phyloP scores from a whole-genome alignment of 2,888 invertebrate species.

The Blomia tropicalis region DNA sequence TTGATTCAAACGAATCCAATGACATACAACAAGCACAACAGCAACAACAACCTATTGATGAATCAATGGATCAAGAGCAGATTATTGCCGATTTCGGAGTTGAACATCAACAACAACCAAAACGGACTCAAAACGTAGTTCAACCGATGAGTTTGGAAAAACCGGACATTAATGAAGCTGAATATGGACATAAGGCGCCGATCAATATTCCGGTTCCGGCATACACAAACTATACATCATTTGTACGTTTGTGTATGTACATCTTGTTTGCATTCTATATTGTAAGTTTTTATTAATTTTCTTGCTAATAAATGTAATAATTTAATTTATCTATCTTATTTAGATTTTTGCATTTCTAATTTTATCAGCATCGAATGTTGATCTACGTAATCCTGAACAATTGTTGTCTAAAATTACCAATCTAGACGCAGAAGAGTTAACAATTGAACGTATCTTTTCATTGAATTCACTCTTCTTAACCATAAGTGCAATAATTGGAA shows the following conservation, averaged over 20 bases:
- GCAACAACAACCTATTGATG: no score
- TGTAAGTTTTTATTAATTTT: background rate
- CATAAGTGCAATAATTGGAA: background rate
- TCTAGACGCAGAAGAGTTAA: background rate
- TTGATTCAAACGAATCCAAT: no score
- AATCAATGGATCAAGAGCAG: no score
- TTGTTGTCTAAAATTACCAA: background rate
- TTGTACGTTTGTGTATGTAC: slow-evolving; percentile 11
- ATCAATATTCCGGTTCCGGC: no score
- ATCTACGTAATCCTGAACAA: background rate
- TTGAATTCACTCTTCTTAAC: background rate
- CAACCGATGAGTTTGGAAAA: no score
- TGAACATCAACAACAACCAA: no score
- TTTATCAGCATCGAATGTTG: background rate
- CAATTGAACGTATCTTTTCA: background rate
- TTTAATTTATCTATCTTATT: background rate
- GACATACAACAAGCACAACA: no score
- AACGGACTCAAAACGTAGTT: no score
- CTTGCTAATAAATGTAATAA: background rate
- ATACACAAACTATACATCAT: slow-evolving; percentile 3
- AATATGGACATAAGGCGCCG: no score
- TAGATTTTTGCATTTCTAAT: background rate
- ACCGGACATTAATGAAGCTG: no score
- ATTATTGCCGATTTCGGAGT: no score
- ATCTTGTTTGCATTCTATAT: background rate